These are phyloP conservation scores for Hoplodrina blanda DNA, from an alignment of 2,888 invertebrate species.

Conservation along the genomic window DNA sequence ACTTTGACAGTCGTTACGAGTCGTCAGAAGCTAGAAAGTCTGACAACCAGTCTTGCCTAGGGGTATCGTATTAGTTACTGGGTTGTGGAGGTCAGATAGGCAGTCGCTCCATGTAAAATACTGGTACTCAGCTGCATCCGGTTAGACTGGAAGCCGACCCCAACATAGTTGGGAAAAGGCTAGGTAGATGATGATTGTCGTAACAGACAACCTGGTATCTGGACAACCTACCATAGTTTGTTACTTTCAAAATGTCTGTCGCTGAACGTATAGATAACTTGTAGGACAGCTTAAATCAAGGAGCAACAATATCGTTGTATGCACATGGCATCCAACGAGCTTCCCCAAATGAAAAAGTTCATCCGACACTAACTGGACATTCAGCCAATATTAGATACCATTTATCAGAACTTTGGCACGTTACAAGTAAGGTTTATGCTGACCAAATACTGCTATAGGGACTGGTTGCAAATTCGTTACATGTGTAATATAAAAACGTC, in stretches of 20 bases:
- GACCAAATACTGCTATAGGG: neutral
- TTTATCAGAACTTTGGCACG: neutral
- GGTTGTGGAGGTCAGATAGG: no score
- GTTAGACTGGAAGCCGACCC: no score
- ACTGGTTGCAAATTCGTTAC: neutral
- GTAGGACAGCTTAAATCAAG: neutral
- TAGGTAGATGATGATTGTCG: no score
- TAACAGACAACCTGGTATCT: slow-evolving; percentile 15
- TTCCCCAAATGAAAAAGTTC: no score
- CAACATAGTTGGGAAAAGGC: no score
- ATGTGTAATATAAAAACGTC: neutral
- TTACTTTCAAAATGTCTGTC: no score
- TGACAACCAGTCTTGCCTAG: no score
- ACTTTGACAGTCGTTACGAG: no score
- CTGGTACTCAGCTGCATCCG: no score
- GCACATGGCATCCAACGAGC: neutral
- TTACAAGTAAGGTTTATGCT: neutral
- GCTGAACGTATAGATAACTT: neutral
- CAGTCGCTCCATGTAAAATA: no score
- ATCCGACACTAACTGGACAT: neutral
- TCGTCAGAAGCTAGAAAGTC: no score
- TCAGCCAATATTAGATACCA: neutral
- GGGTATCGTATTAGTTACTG: no score
- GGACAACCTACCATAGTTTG: slow-evolving; percentile 2
- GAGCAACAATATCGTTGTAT: neutral